Conservation (phyloP, 2,888 invertebrate species). For the Rhagonycha fulva region DNA sequence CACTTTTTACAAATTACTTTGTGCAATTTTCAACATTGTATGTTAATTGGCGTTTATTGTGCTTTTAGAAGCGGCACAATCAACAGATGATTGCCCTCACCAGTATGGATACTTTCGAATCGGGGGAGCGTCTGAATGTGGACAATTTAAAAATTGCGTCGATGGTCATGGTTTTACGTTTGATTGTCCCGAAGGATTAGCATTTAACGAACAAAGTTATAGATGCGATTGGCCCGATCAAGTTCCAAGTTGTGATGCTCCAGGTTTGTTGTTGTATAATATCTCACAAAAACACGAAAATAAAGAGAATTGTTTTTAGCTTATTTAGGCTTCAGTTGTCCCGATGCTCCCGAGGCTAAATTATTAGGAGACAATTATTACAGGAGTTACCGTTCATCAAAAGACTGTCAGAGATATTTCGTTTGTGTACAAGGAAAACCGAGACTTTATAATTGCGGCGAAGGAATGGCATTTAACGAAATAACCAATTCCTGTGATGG, state of each 20-base stretch:
- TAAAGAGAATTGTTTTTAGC: conserved; percentile 57
- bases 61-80: conserved; percentile 66
- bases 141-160: conserved; percentile 81
- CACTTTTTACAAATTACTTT: too few relatives aligned
- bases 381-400: conserved; percentile 61
- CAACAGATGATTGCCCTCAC: conserved; percentile 80
- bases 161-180: conserved; percentile 73
- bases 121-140: conserved; percentile 71
- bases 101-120: conserved; percentile 81
- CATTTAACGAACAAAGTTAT: conserved; percentile 69
- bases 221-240: conserved; percentile 89
- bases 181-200: conserved; percentile 80
- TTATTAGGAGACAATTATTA: conserved; percentile 54
- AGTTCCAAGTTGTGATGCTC: conserved; percentile 78
- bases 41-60: neutral
- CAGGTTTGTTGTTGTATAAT: conserved; percentile 61
- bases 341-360: conserved; percentile 57
- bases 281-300: neutral
- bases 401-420: conserved; percentile 78
- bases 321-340: conserved; percentile 81
- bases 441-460: conserved; percentile 75
- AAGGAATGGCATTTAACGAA: conserved; percentile 78
- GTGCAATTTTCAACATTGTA: neutral
- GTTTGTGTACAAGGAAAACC: conserved; percentile 77
- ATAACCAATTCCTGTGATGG: conserved; percentile 73